Percentiles rank a stretch among this genome's conserved stretches.
These are phyloP conservation scores for Centropus unirufus DNA, from an alignment of 2,113 vertebrate genomes.

Conservation along the genomic window DNA sequence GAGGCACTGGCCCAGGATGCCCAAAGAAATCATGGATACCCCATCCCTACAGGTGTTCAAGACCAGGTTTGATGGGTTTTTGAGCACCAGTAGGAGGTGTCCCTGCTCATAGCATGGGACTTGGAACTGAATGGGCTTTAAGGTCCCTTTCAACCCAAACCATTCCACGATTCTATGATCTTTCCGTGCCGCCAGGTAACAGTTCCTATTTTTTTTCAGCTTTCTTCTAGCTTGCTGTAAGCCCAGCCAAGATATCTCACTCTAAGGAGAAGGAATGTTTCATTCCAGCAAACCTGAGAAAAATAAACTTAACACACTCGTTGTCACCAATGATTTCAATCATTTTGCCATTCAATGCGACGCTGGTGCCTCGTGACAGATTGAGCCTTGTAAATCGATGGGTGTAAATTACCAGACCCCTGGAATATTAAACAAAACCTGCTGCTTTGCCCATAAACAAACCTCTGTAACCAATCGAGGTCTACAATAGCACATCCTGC, in stretches of 20 bases:
- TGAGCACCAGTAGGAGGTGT: no score
- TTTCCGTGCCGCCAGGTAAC: neutral
- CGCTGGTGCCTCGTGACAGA: neutral
- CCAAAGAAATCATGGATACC: no score
- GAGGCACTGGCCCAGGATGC: no score
- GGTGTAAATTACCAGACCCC: constrained; percentile 69
- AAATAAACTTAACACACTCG: neutral
- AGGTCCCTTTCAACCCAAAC: no score
- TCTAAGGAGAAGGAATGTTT: neutral
- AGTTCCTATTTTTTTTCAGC: neutral
- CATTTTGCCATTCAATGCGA: neutral
- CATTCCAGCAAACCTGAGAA: neutral
- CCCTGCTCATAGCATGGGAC: no score
- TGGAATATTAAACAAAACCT: neutral
- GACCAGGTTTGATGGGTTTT: no score
- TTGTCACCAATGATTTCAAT: constrained; percentile 18
- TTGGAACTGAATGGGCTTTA: no score
- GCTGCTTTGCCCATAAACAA: neutral
- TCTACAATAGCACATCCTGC: neutral
- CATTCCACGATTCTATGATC: no score
- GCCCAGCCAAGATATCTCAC: neutral
- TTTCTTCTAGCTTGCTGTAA: neutral
- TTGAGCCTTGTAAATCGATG: constrained; percentile 69
- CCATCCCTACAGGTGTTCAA: no score
- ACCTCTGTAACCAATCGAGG: neutral